Base-by-base conservation (phyloP, 2,797 vertebrate genomes). In the Microhierax caerulescens region DNA sequence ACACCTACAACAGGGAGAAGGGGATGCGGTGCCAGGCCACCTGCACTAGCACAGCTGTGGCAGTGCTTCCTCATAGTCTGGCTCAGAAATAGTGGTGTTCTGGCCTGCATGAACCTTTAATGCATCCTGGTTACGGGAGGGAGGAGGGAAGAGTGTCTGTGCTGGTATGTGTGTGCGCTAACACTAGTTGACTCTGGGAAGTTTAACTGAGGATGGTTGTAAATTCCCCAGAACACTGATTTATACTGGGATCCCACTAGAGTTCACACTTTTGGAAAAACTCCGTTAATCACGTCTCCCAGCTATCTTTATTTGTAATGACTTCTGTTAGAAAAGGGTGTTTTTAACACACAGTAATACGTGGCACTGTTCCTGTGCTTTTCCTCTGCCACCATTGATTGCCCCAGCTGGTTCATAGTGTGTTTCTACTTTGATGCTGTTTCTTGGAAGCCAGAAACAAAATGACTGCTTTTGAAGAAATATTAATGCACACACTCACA, bases 31-130 rank as follows among this genome's bases (percentile, higher is more conserved):
- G 76, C 73, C 69, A 68, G 65, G 13, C 23, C 67, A 54, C 50
- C 54, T 28, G 41, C 1, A 0, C 36, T 85, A 24, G 34, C 47
- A 48, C 20, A 2, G 1, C 60, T 68, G 50, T 56, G 54, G 7
- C 32, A 61, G 17, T 0, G 0, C 8, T 61, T 81, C 65, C 30
- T 47, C 1, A 0, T 1, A 36, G 24, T 10, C 23, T 86, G 73
- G 43, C 48, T 75, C 59, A 69, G 41, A 54, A 81, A 32, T 28
- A 61, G 45, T 6, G 54, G 34, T 41, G 39, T 1, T 17, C 22
- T 75, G 73, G 53, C 36, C 47, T 95, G 27, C 61, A 15, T 14
- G 41, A 84, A 24, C 36, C 48, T 61, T 64, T 50, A 53, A 19
- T 75, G 53, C 11, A 21, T 64, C 13, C 34, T 47, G 54, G 47